phyloP scores from a whole-genome alignment of 2,888 invertebrate species.

The Stomorhina lunata region DNA sequence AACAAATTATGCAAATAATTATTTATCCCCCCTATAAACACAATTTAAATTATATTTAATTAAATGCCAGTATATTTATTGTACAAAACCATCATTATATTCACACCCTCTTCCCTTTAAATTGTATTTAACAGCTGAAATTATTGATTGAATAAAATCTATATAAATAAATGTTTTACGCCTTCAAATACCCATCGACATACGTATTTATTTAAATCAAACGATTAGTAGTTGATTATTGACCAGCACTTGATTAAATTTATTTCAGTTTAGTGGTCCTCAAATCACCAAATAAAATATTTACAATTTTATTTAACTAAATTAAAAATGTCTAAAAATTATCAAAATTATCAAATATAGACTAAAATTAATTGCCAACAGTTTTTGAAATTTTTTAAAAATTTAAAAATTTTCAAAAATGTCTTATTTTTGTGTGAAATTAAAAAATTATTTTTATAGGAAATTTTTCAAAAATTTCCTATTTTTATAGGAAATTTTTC shows the following conservation, averaged over 20 bases:
- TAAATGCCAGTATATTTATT: not conserved
- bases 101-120: not conserved
- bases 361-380: too few relatives aligned
- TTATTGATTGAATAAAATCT: too few relatives aligned
- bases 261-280: slow-evolving; percentile 20
- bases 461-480: too few relatives aligned
- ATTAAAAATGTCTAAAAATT: slow-evolving; percentile 11
- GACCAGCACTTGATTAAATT: slow-evolving; percentile 47
- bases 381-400: too few relatives aligned
- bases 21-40: not conserved
- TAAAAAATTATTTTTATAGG: too few relatives aligned
- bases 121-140: too few relatives aligned
- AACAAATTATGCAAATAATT: not conserved
- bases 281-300: slow-evolving; percentile 11
- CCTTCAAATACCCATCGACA: not conserved
- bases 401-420: too few relatives aligned
- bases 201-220: slow-evolving; percentile 14
- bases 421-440: too few relatives aligned
- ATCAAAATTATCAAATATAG: too few relatives aligned
- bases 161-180: not conserved
- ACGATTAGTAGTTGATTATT: slow-evolving; percentile 19
- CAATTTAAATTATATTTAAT: not conserved
- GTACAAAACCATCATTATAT: not conserved
- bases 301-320: not conserved
- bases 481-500: too few relatives aligned